Percentiles rank a stretch among this genome's conserved stretches.
phyloP scores from a whole-genome alignment of 1,140 invertebrate genomes.

The Brachionus calyciflorus region DNA sequence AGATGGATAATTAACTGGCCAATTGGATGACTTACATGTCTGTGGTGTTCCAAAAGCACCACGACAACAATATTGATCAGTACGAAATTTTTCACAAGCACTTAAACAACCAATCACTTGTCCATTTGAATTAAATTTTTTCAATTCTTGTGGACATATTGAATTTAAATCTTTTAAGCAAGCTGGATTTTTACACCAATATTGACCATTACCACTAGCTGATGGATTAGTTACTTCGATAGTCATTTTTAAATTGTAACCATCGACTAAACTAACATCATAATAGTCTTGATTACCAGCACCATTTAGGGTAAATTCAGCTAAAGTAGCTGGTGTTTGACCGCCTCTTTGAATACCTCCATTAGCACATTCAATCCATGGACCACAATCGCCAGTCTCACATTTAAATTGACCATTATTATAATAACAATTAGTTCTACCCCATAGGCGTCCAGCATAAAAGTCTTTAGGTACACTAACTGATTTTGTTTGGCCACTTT shows the following conservation, averaged over 20 bases:
- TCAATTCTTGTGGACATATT: slow-evolving; percentile 13
- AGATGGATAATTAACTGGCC: slow-evolving; percentile 23
- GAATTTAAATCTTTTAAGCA: not conserved
- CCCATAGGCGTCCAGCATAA: not conserved
- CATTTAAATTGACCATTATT: not conserved
- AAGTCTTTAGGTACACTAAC: slow-evolving; percentile 8
- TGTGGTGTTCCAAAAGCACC: not conserved
- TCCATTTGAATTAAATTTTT: not conserved
- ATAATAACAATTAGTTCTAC: not conserved
- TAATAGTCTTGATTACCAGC: not conserved
- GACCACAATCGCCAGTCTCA: slow-evolving; percentile 4
- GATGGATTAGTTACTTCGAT: not conserved
- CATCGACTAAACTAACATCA: slow-evolving; percentile 21
- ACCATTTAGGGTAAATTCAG: slow-evolving; percentile 21
- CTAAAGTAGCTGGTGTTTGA: slow-evolving; percentile 29
- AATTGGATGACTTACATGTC: not conserved
- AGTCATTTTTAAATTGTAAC: not conserved
- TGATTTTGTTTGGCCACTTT: not conserved
- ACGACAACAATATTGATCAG: slow-evolving; percentile 1
- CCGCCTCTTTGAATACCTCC: slow-evolving; percentile 20
- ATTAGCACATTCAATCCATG: not conserved
- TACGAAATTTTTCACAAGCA: slow-evolving; percentile 25
- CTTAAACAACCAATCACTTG: not conserved
- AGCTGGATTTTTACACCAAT: slow-evolving; percentile 17
- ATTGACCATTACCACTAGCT: not conserved